Evolutionary conservation across 2,113 vertebrate species (phyloP).

Genomic region (Rana temporaria): DNA sequence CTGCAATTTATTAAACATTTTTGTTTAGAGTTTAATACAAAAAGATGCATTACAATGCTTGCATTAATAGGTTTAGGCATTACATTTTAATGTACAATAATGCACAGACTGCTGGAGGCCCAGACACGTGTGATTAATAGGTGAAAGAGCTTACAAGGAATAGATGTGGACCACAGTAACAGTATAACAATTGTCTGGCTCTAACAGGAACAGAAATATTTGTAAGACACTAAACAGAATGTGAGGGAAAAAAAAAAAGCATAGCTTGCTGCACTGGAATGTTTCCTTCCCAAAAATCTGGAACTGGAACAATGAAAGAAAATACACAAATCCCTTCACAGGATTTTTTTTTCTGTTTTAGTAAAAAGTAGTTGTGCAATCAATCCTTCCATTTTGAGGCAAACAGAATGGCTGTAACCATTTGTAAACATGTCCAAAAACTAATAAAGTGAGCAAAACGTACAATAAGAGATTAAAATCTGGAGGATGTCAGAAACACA

Average conservation of each 20-base stretch:
- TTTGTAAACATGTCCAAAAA: too few relatives aligned
- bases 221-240: background rate
- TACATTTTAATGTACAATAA: too few relatives aligned
- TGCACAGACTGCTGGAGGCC: too few relatives aligned
- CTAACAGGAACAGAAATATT: background rate
- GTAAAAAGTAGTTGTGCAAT: too few relatives aligned
- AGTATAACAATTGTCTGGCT: background rate
- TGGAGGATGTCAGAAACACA: too few relatives aligned
- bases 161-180: background rate
- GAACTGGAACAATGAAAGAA: background rate
- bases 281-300: background rate
- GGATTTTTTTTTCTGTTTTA: background rate
- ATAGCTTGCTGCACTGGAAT: background rate
- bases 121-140: background rate
- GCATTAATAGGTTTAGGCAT: too few relatives aligned
- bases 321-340: conserved; percentile 8
- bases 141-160: background rate
- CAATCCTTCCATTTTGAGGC: background rate
- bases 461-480: too few relatives aligned
- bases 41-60: too few relatives aligned
- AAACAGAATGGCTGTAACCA: too few relatives aligned
- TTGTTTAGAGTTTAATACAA: too few relatives aligned
- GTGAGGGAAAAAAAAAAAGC: background rate
- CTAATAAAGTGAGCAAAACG: too few relatives aligned
- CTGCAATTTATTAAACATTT: too few relatives aligned